Conservation (phyloP, 2,888 invertebrate genomes). For the Netelia inedita region DNA sequence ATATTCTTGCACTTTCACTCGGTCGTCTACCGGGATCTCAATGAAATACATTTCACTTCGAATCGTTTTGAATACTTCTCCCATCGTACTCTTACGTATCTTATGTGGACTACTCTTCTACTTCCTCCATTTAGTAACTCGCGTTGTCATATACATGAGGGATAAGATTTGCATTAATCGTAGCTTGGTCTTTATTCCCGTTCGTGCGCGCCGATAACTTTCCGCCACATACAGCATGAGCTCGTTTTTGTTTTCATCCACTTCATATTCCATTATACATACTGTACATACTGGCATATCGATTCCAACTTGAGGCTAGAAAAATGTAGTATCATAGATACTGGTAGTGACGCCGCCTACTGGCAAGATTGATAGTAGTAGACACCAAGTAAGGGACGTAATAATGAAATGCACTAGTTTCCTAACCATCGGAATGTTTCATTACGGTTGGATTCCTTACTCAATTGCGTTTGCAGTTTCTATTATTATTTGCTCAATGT, state of each 20-base stretch:
- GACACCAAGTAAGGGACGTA: too few species aligned
- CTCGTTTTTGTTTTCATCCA: conserved; percentile 52
- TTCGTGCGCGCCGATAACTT: conserved; percentile 30
- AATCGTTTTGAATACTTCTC: conserved; percentile 53
- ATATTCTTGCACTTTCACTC: conserved; percentile 47
- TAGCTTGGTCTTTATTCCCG: conserved; percentile 49
- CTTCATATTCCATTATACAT: conserved; percentile 64
- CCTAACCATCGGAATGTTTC: too few species aligned
- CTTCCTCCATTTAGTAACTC: conserved; percentile 20
- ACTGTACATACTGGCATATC: conserved; percentile 2
- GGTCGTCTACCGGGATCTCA: conserved; percentile 53
- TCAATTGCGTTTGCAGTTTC: too few species aligned
- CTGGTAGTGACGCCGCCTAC: too few species aligned
- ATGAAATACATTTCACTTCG: conserved; percentile 65
- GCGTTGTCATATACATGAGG: conserved; percentile 49
- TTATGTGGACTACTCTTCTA: neutral
- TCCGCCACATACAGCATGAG: neutral
- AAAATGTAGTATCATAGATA: too few species aligned
- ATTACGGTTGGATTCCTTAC: too few species aligned
- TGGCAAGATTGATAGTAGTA: too few species aligned
- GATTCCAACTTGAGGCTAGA: too few species aligned
- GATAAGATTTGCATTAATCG: conserved; percentile 67
- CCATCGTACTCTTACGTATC: conserved; percentile 45
- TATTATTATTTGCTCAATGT: too few species aligned
- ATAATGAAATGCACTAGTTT: too few species aligned